Evolutionary conservation across 2,797 vertebrate genomes (phyloP), one percentile per base, ranked within the genome.

Genomic region (Sciurus vulgaris): DNA sequence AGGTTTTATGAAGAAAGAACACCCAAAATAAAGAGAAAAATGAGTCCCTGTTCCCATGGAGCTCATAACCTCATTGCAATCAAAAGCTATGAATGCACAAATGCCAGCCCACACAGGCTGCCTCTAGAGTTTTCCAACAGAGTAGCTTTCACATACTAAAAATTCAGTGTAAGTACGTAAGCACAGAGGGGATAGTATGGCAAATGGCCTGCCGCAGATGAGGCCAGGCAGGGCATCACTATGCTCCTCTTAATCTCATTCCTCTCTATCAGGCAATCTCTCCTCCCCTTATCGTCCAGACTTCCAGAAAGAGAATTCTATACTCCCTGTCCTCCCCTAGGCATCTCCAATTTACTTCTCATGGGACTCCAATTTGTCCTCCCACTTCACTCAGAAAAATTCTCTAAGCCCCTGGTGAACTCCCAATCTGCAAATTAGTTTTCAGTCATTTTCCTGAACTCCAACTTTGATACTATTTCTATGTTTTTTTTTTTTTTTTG

Each of bases 221-320:
- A 79, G 28, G 89, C 70, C 54, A 51, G 83, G 67, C 15, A 0
- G 33, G 87, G 78, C 88, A 33, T 0, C 2, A 41, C 79, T 47
- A 15, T 11, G 13, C 76, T 84, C 61, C 44, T 61, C 95, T 86
- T 76, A 76, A 87, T 83, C 91, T 96, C 9, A 87, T 1, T 89
- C 47, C 78, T 26, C 7, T 79, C 94, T 97, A 91, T 97, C 96
- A 65, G 5, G 72, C 94, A 38, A 91, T 97, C 96, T 96, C 76
- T 49, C 72, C 76, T 67, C 38, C 1, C 26, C 91, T 96, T 96
- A 97, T 94, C 96, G 77, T 22, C 59, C 90, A 97, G 95, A 94
- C 94, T 87, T 96, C 94, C 93, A 85, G 95, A 94, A 61, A 84
- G 86, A 89, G 91, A 97, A 97, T 13, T 95, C 97, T 61, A 94